Conservation (phyloP, 2,113 vertebrate species). For the Menidia beryllina region DNA sequence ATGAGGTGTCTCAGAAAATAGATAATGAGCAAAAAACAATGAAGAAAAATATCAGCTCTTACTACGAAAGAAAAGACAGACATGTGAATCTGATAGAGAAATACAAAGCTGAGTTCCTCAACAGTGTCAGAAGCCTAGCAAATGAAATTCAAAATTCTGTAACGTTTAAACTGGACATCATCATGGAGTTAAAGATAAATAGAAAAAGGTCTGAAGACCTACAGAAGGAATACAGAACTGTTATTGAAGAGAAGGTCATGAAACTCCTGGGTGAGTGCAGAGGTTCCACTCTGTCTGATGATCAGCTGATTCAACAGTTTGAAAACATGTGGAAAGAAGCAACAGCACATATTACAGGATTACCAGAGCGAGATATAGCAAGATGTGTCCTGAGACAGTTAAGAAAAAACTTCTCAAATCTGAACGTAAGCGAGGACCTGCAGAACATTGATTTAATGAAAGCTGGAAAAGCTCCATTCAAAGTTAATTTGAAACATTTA, state of each 20-base stretch:
- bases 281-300: background rate
- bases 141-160: slow-evolving; percentile 44
- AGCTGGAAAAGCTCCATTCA: background rate
- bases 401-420: too few relatives aligned
- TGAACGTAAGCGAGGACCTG: slow-evolving; percentile 23
- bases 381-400: too few relatives aligned
- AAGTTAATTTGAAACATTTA: background rate
- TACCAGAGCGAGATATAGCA: too few relatives aligned
- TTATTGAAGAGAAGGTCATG: slow-evolving; percentile 61
- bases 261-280: slow-evolving; percentile 41
- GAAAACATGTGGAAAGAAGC: slow-evolving; percentile 72
- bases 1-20: slow-evolving; percentile 1
- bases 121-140: too few relatives aligned
- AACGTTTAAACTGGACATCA: background rate
- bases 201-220: slow-evolving; percentile 36
- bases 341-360: background rate
- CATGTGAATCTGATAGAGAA: too few relatives aligned
- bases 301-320: slow-evolving; percentile 52
- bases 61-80: slow-evolving; percentile 69
- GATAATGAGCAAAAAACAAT: slow-evolving; percentile 22
- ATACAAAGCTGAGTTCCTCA: too few relatives aligned
- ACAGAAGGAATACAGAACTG: slow-evolving; percentile 23
- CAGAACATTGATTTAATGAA: background rate
- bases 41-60: slow-evolving; percentile 8
- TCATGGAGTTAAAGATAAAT: slow-evolving; percentile 14